phyloP scores from a whole-genome alignment of 1,140 invertebrate species.

The Lepidurus packardi region DNA sequence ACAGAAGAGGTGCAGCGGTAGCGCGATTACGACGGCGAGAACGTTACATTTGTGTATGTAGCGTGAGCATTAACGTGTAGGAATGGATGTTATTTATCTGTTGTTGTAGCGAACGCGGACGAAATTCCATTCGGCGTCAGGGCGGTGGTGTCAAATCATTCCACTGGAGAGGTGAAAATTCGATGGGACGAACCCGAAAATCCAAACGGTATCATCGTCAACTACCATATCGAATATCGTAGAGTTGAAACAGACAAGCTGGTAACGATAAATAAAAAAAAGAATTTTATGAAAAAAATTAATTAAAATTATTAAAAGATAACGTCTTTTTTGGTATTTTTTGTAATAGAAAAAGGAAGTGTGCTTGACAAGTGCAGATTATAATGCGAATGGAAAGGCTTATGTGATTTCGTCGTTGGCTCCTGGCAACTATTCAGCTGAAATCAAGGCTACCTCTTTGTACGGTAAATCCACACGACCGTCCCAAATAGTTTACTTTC shows the following conservation, averaged over 20 bases:
- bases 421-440: constrained; percentile 79
- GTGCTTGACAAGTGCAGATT: constrained; percentile 54
- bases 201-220: constrained; percentile 79
- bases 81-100: neutral
- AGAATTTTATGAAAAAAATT: too few species aligned
- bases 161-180: constrained; percentile 46
- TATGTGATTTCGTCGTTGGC: constrained; percentile 50
- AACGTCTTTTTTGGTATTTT: neutral
- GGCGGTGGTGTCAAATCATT: constrained; percentile 39
- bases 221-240: constrained; percentile 70
- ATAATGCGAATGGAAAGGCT: constrained; percentile 42
- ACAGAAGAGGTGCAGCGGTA: constrained; percentile 28
- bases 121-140: constrained; percentile 36
- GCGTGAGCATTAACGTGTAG: neutral
- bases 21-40: neutral
- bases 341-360: constrained; percentile 42
- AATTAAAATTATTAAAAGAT: neutral
- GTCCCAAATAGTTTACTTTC: constrained; percentile 57
- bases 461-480: constrained; percentile 62
- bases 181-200: constrained; percentile 69
- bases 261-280: constrained; percentile 44
- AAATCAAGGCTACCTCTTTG: constrained; percentile 69
- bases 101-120: constrained; percentile 34
- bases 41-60: neutral
- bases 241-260: constrained; percentile 39